These are phyloP conservation scores for Hippocampus mohnikei DNA, from an alignment of 2,113 vertebrate genomes.

Conservation along the genomic window DNA sequence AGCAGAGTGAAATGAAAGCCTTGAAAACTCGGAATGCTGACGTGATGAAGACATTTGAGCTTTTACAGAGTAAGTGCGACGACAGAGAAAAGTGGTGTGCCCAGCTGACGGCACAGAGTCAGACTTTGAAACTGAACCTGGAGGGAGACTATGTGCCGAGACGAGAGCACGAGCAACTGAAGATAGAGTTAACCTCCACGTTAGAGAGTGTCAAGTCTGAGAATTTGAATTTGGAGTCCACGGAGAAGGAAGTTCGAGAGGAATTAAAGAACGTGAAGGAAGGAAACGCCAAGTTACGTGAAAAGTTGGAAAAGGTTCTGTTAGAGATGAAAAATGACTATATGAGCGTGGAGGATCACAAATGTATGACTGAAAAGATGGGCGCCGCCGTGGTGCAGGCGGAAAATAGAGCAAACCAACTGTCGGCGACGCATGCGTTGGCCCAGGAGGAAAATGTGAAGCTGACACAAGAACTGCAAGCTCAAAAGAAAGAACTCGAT, in stretches of 20 bases:
- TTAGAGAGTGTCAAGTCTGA: conserved; percentile 77
- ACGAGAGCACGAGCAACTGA: conserved; percentile 74
- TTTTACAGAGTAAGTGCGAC: conserved; percentile 65
- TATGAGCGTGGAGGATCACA: conserved; percentile 73
- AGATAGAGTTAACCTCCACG: conserved; percentile 63
- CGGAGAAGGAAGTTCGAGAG: conserved; percentile 64
- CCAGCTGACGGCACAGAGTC: conserved; percentile 70
- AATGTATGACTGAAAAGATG: conserved; percentile 50
- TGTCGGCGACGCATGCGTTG: conserved; percentile 44
- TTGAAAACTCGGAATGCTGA: conserved; percentile 68
- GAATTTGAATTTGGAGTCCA: conserved; percentile 69
- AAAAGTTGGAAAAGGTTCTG: conserved; percentile 69
- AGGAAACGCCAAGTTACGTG: conserved; percentile 75
- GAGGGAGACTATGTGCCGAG: conserved; percentile 74
- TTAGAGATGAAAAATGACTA: conserved; percentile 70
- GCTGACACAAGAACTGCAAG: conserved; percentile 81
- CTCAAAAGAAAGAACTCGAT: conserved; percentile 87
- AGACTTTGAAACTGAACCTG: conserved; percentile 69
- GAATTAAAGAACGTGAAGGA: conserved; percentile 76
- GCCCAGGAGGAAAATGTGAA: conserved; percentile 74
- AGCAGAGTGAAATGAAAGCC: conserved; percentile 68
- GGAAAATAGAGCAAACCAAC: conserved; percentile 54
- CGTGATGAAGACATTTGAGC: conserved; percentile 72
- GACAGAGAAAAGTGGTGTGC: conserved; percentile 69
- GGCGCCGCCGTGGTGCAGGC: conserved; percentile 55